Base-by-base conservation (phyloP, 2,113 vertebrate species). In the Axis porcinus region DNA sequence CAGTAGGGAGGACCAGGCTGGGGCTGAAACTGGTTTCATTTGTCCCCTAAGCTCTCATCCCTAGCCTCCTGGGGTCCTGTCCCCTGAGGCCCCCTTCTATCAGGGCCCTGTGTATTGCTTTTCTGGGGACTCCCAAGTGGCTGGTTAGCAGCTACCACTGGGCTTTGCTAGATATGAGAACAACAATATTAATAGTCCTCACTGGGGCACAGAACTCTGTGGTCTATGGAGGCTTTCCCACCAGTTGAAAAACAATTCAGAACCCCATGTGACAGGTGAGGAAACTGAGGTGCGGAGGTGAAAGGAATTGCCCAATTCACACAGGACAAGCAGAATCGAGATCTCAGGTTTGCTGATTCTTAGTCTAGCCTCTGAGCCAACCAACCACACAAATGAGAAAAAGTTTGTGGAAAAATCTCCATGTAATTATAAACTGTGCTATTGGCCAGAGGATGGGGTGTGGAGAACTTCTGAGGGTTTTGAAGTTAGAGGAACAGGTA, bases 161-260 rank as follows among this genome's bases (percentile, higher is more conserved):
- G 62, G 78, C 28, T 96, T 92, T 84, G 52, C 64, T 95, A 14
- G 60, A 79, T 54, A 70, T n/a, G n/a, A 84, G 78, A 94, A 97
- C 52, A 81, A 74, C 52, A 90, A 84, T 50, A 86, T 55, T 62
- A 91, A 93, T 62, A 25, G 5, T 83, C 82, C 47, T 93, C 83
- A 12, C 47, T 13, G 78, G 85, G 82, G 85, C 58, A 36, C 55
- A 67, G 67, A 86, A 45, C 43, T 64, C 85, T 16, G 74, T 58
- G 58, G 33, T 76, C 79, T 85, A 1, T 25, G 57, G 43, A 84
- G 47, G 23, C 11, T 64, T 74, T 76, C 21, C 55, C 15, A 33
- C 1, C 1, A 70, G 4, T 0, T 17, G 14, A 94, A 23, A 43
- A 89, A 57, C 11, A 45, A n/a, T 21, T 19, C 2, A 12, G 45